Conservation (phyloP, 1,140 invertebrate genomes). For the Diachasmimorpha longicaudata region DNA sequence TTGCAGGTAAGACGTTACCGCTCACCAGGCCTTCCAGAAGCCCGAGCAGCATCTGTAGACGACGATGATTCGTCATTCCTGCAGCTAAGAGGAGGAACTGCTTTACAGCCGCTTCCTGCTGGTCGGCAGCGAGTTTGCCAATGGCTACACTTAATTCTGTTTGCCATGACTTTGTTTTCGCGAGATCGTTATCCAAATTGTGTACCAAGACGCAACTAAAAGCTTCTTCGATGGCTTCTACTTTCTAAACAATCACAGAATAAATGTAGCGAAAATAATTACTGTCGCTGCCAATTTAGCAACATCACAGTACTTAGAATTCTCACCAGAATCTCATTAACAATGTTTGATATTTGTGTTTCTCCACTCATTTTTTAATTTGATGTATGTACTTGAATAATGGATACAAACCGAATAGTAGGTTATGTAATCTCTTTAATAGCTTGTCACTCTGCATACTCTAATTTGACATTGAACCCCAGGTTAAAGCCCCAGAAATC, state of each 20-base stretch:
- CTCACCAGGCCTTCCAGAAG: conserved; percentile 77
- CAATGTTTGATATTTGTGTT: conserved; percentile 67
- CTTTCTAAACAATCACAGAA: conserved; percentile 72
- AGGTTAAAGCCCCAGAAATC: too few relatives aligned
- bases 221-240: conserved; percentile 84
- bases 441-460: too few relatives aligned
- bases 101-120: conserved; percentile 73
- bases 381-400: neutral
- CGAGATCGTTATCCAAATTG: conserved; percentile 70
- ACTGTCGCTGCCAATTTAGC: too few relatives aligned
- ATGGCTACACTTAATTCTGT: conserved; percentile 67
- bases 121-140: conserved; percentile 67
- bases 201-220: conserved; percentile 85
- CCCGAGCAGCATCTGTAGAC: conserved; percentile 74
- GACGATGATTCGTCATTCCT: conserved; percentile 72
- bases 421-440: neutral
- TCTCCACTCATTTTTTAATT: conserved; percentile 61
- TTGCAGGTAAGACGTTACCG: conserved; percentile 69
- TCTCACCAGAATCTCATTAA: conserved; percentile 73
- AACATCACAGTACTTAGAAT: conserved; percentile 15
- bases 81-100: conserved; percentile 75
- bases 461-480: too few relatives aligned
- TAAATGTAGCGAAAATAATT: too few relatives aligned
- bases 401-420: neutral
- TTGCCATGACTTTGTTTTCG: conserved; percentile 71